Evolutionary conservation across 2,888 invertebrate genomes (phyloP), one percentile per base, ranked within the genome.

Genomic region (Pycnomerus fuliginosus): DNA sequence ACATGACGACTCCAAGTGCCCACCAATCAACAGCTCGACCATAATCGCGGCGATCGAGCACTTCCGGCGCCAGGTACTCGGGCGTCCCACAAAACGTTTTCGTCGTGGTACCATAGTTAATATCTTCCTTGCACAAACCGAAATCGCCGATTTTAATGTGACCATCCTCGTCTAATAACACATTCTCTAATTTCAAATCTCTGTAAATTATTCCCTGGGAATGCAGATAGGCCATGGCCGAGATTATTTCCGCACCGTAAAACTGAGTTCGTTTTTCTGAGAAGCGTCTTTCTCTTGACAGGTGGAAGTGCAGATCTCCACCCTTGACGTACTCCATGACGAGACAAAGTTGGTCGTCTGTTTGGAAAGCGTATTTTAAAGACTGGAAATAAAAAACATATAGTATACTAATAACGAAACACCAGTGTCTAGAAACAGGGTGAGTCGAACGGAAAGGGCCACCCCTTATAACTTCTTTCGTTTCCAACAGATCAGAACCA

Each of bases 291-390:
- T 96, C 94, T 66, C 93, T 83, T 76, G 99, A 98, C 61, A 99
- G 99, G 84, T 98, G 98, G 79, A 97, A 97, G 96, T 97, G 97
- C 62, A 97, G 80, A 76, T 93, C 97, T 60, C 97, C 98, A 57
- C 98, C 98, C 74, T 96, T 93, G 36, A 99, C 97, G 74, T 97
- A 98, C 76, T 98, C 98, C 98, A 99, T 99, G 54, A 98, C 96
- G 76, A 99, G 98, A 80, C 97, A 98, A 55, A 99, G 79, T 5
- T 71, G 58, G 61, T 85, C 85, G 70, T 84, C 82, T 39, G 97
- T 98, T 76, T 98, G 98, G 80, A 96, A 98, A 77, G n/a, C n/a
- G n/a, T n/a, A n/a, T n/a, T n/a, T n/a, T n/a, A n/a, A n/a, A n/a
- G n/a, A n/a, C n/a, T n/a, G n/a, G n/a, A n/a, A n/a, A n/a, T n/a